Evolutionary conservation across 1,140 invertebrate species (phyloP).

Genomic region (Saccostrea cuccullata): DNA sequence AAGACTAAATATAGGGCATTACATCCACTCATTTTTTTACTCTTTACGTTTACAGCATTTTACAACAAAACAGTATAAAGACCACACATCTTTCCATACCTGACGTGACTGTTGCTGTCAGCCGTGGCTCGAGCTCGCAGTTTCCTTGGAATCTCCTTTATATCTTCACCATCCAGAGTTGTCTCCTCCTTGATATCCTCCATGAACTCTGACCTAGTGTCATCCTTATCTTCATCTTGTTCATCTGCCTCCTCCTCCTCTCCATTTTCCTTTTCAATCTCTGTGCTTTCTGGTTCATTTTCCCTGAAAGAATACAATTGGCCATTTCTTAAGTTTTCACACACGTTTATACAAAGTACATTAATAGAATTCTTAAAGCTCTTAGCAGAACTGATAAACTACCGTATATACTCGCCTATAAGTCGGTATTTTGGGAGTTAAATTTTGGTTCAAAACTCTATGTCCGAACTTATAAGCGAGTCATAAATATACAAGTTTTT

Average conservation of each 20-base stretch:
- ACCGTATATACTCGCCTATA: too few species aligned
- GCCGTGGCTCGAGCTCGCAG: background rate
- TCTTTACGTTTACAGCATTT: too few species aligned
- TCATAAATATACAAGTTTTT: too few species aligned
- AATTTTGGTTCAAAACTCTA: too few species aligned
- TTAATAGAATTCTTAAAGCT: too few species aligned
- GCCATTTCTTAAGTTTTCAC: background rate
- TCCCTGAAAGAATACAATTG: background rate
- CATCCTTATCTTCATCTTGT: background rate
- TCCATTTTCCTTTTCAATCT: background rate
- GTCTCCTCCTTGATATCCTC: slow-evolving; percentile 26
- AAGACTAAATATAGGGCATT: too few species aligned
- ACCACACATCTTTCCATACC: background rate
- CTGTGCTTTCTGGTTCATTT: slow-evolving; percentile 2
- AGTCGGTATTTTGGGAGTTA: too few species aligned
- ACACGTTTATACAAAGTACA: too few species aligned
- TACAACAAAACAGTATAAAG: too few species aligned
- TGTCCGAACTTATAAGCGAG: too few species aligned
- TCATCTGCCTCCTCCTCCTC: slow-evolving; percentile 6
- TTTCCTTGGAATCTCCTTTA: slow-evolving; percentile 11
- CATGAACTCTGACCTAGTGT: background rate
- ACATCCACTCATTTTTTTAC: too few species aligned
- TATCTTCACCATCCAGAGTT: slow-evolving; percentile 38
- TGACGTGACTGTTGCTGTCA: background rate
- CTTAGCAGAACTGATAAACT: too few species aligned